Base-by-base conservation (phyloP, 2,797 vertebrate genomes). In the Coregonus sp. region DNA sequence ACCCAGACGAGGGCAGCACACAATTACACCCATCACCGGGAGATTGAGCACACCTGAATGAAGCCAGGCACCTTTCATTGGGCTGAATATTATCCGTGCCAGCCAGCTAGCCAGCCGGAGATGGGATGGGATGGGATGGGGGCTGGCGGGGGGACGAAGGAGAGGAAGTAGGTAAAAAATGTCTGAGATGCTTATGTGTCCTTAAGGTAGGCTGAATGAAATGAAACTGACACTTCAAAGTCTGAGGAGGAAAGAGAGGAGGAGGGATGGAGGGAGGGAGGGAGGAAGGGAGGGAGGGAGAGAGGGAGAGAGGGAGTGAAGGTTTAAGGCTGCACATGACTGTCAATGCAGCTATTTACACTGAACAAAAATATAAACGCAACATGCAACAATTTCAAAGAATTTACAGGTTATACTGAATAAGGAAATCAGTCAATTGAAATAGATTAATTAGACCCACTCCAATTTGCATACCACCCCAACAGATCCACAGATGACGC, bases 21-120 rank as follows among this genome's bases (percentile, higher is more conserved):
- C 95, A 97, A 96, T 97, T 97, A 98, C 95, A 94, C 92, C 94
- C 93, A 95, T 94, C 94, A 91, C 91, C 85, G 78, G 79, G 84
- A 95, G 92, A 95, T 78, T 91, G 94, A 94, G 91, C 91, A 94
- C 94, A 96, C 95, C 95, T 96, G 95, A 96, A 93, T 84, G 94
- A 93, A 95, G 93, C 95, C 82, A 86, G 94, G 90, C 87, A 90
- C 88, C 92, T 94, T 92, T 93, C 92, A 87, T 85, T 84, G 84
- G 86, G 87, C 91, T 93, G 93, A 91, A 92, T 59, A 95, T 94
- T 91, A 94, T 92, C 92, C 83, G 87, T 90, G 89, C 92, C 93
- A 84, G 70, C 47, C 11, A 69, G 33, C 12, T 14, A 29, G 51
- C 54, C 15, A 18, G 52, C 52, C 54, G 1, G 16, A 5, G 25